Evolutionary conservation across 2,797 vertebrate species (phyloP).

Genomic region (Ceryle rudis): DNA sequence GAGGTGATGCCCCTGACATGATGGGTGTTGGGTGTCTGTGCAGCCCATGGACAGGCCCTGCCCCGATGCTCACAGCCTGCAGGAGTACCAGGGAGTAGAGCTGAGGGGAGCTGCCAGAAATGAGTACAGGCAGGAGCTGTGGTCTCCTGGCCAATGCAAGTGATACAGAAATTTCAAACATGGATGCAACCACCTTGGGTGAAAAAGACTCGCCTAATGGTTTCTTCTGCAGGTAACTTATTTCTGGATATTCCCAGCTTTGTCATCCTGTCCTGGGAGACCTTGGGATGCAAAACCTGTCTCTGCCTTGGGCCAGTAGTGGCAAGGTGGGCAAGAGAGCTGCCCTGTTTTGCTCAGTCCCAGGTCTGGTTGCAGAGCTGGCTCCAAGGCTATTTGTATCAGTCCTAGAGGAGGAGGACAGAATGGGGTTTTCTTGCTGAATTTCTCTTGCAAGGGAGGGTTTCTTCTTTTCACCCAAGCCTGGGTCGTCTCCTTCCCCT

Average conservation of each 20-base stretch:
- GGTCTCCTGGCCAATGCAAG: neutral
- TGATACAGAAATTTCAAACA: neutral
- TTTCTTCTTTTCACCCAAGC: neutral
- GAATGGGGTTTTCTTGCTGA: neutral
- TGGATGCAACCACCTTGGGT: neutral
- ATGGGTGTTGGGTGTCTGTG: neutral
- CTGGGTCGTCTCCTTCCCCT: neutral
- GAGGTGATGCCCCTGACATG: neutral
- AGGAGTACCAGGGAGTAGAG: neutral
- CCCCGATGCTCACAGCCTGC: fast-evolving
- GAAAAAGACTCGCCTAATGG: neutral
- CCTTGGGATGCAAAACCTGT: neutral
- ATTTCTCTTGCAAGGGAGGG: neutral
- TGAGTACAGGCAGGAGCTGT: neutral
- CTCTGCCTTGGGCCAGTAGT: neutral
- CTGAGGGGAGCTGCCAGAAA: neutral
- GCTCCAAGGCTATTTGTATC: neutral
- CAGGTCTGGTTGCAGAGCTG: neutral
- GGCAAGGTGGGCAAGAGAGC: neutral
- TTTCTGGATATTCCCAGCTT: neutral
- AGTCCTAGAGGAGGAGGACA: neutral
- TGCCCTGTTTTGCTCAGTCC: neutral
- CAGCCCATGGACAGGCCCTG: neutral
- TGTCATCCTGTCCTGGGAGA: neutral
- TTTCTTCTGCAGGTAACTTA: neutral